Conservation (phyloP, 2,113 vertebrate species). For the Bubo scandiacus region DNA sequence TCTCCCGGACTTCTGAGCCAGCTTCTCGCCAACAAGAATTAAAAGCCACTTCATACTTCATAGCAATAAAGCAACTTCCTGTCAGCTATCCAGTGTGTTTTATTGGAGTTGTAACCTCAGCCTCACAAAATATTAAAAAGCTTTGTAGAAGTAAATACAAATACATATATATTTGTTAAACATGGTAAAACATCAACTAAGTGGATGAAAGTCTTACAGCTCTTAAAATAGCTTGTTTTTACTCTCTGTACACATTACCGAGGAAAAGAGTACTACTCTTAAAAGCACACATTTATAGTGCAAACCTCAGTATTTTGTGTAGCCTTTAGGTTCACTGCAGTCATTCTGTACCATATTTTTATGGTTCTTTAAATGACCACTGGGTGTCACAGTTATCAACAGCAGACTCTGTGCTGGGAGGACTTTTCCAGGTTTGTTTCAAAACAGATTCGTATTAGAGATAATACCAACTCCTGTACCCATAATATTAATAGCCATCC, state of each 20-base stretch:
- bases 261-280: background rate
- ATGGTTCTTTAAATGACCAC: conserved; percentile 60
- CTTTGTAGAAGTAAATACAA: background rate
- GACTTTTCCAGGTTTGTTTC: background rate
- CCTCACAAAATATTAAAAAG: background rate
- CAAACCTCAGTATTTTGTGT: background rate
- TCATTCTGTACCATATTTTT: background rate
- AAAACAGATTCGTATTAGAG: background rate
- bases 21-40: background rate
- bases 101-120: background rate
- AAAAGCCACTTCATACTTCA: background rate
- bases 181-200: background rate
- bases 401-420: background rate
- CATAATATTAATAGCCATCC: background rate
- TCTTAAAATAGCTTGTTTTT: background rate
- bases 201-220: background rate
- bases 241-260: background rate
- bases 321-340: background rate
- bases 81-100: background rate
- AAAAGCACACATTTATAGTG: background rate
- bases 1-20: background rate
- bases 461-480: background rate
- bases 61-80: background rate
- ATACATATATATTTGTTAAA: background rate
- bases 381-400: conserved; percentile 72